A percentile compares a stretch with the other conserved stretches of the same genome.
These are phyloP conservation scores for Pteruthius melanotis DNA, from an alignment of 2,113 vertebrate species.

Conservation along the genomic window DNA sequence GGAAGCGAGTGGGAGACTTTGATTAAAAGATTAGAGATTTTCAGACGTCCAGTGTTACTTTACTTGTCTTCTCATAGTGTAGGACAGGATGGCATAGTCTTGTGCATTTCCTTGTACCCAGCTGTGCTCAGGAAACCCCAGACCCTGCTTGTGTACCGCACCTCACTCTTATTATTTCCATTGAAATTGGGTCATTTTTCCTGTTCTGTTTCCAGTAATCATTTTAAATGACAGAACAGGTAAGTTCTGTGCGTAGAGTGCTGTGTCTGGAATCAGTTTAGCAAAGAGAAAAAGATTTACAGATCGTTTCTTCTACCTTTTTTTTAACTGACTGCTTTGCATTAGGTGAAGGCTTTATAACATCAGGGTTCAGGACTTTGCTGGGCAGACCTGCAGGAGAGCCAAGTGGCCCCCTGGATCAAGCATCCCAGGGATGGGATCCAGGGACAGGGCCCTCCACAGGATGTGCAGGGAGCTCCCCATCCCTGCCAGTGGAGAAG, in stretches of 20 bases:
- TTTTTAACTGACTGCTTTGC: not conserved
- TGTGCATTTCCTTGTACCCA: constrained; percentile 3
- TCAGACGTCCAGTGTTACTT: not conserved
- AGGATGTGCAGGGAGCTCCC: not conserved
- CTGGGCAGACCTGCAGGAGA: not conserved
- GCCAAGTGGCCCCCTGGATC: fast-evolving
- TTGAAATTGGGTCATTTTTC: constrained; percentile 37
- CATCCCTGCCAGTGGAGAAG: not conserved
- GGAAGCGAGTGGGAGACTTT: not conserved
- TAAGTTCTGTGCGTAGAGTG: constrained; percentile 13
- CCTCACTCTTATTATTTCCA: constrained; percentile 46
- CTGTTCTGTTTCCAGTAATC: constrained; percentile 48
- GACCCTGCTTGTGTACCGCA: not conserved
- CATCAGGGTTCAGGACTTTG: not conserved
- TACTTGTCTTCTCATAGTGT: not conserved
- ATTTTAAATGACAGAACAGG: constrained; percentile 55
- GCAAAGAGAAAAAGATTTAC: not conserved
- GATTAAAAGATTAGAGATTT: not conserved
- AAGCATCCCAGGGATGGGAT: not conserved
- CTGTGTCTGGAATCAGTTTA: constrained; percentile 11
- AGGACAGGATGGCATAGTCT: not conserved
- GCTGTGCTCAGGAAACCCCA: constrained; percentile 54
- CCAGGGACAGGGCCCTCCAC: not conserved
- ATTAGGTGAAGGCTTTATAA: not conserved
- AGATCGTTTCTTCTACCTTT: not conserved